A percentile compares a stretch with the other conserved stretches of the same genome.
Conservation (phyloP, 2,113 vertebrate genomes). For the Thunnus thynnus region DNA sequence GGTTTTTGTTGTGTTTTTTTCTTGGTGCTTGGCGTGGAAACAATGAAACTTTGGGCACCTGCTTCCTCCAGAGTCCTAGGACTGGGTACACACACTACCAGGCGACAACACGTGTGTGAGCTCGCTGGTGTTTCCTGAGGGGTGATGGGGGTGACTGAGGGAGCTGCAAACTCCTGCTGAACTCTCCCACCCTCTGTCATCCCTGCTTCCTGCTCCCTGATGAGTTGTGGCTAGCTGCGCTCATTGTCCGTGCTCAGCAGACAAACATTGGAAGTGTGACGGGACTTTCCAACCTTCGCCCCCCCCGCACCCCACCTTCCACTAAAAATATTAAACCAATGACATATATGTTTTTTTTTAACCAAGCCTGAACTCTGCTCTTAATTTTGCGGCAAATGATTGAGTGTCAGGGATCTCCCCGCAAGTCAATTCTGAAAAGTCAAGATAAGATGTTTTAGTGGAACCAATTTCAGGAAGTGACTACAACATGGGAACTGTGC, state of each 20-base stretch:
- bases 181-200: conserved; percentile 76
- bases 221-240: conserved; percentile 59
- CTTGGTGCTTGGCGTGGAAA: conserved; percentile 63
- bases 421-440: not conserved
- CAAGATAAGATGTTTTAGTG: not conserved
- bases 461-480: conserved; percentile 6
- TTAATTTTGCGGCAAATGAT: not conserved
- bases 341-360: conserved; percentile 1
- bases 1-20: conserved; percentile 24
- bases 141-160: not conserved
- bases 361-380: no score
- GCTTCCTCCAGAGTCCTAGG: conserved; percentile 74
- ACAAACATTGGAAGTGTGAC: conserved; percentile 70
- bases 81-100: conserved; percentile 18
- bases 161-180: conserved; percentile 60
- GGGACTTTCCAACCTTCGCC: conserved; percentile 73
- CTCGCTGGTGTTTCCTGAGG: conserved; percentile 62
- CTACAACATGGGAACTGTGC: not conserved
- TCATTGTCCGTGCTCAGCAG: conserved; percentile 53
- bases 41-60: conserved; percentile 79
- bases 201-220: conserved; percentile 70
- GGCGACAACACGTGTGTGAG: conserved; percentile 38
- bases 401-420: not conserved
- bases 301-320: not conserved
- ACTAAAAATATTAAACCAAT: not conserved